phyloP scores from a whole-genome alignment of 2,888 invertebrate species.

The Tyria jacobaeae region DNA sequence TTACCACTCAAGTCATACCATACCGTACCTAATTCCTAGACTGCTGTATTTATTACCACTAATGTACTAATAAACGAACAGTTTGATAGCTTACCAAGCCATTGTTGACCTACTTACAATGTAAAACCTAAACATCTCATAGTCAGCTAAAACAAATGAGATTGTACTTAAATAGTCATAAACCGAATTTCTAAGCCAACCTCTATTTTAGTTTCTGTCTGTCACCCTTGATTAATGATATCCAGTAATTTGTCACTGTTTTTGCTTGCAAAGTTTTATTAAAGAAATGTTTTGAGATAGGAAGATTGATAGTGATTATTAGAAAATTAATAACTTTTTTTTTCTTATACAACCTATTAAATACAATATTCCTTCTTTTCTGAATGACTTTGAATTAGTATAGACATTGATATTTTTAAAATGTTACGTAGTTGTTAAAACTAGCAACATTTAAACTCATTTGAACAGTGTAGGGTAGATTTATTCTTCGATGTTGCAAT shows the following conservation, averaged over 20 bases:
- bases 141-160: neutral
- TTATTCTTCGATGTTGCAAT: too few relatives aligned
- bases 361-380: too few relatives aligned
- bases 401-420: too few relatives aligned
- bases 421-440: too few relatives aligned
- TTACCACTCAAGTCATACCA: too few relatives aligned
- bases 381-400: too few relatives aligned
- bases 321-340: too few relatives aligned
- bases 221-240: conserved; percentile 40
- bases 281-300: conserved; percentile 5
- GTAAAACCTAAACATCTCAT: neutral
- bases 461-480: too few relatives aligned
- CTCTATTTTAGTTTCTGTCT: conserved; percentile 9
- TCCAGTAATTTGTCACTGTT: conserved; percentile 29
- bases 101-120: neutral
- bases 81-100: neutral
- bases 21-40: too few relatives aligned
- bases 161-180: neutral
- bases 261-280: conserved; percentile 21
- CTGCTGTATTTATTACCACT: neutral
- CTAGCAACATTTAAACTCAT: too few relatives aligned
- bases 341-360: too few relatives aligned
- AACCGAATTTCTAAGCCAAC: neutral
- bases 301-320: neutral
- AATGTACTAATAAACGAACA: neutral